A percentile compares a stretch with the other conserved stretches of the same genome.
Conservation (phyloP, 1,140 invertebrate species). For the Notospermus geniculatus region DNA sequence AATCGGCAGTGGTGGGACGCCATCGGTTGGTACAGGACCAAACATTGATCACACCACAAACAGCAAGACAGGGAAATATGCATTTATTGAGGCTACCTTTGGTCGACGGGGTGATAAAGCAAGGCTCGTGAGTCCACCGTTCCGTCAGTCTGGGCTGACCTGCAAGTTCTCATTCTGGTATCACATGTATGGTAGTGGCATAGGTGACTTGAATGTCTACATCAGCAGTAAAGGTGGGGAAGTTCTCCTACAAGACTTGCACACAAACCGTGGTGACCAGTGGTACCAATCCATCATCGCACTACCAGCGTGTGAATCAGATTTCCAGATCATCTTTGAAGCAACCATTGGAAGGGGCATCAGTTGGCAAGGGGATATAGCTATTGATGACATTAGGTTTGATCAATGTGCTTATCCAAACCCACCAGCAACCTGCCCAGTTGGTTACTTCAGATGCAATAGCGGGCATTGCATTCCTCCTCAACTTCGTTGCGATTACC, state of each 20-base stretch:
- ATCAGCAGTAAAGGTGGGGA: constrained; percentile 30
- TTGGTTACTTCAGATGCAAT: constrained; percentile 10
- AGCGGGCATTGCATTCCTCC: constrained; percentile 35
- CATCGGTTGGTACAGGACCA: constrained; percentile 25
- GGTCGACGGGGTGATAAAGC: constrained; percentile 21
- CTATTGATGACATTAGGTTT: constrained; percentile 33
- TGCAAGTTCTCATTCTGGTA: constrained; percentile 30
- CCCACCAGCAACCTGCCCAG: constrained; percentile 17
- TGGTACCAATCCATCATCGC: constrained; percentile 31
- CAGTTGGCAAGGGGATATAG: constrained; percentile 37
- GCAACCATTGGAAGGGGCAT: constrained; percentile 18
- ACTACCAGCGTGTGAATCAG: constrained; percentile 25
- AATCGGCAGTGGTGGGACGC: constrained; percentile 25
- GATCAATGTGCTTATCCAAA: constrained; percentile 33
- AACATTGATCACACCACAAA: constrained; percentile 26
- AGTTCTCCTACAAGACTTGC: background rate
- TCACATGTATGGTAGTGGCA: constrained; percentile 19
- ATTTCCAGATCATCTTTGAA: constrained; percentile 33
- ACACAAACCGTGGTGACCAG: constrained; percentile 13
- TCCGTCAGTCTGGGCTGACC: constrained; percentile 26
- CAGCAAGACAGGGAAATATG: constrained; percentile 31
- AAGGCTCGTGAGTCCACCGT: constrained; percentile 26
- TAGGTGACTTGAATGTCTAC: constrained; percentile 26
- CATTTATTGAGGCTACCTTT: constrained; percentile 32
- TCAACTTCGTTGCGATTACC: constrained; percentile 67